A percentile compares a stretch with the other conserved stretches of the same genome.
phyloP scores from a whole-genome alignment of 1,140 invertebrate species.

The Delia radicum region DNA sequence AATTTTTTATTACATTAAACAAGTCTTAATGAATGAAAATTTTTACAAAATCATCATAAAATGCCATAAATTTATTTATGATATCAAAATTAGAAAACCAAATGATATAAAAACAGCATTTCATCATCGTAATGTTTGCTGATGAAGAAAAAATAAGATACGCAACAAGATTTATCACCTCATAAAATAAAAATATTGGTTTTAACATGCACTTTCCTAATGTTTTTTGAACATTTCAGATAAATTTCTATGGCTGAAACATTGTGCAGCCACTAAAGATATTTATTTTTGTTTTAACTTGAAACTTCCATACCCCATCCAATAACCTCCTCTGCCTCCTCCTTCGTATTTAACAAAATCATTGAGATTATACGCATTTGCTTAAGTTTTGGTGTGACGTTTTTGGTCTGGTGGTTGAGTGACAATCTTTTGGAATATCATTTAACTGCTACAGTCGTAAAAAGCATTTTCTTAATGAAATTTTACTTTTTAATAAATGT shows the following conservation, averaged over 20 bases:
- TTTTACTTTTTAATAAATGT: constrained; percentile 2
- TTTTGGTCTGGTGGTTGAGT: background rate
- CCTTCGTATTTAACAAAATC: too few species aligned
- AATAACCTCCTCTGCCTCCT: too few species aligned
- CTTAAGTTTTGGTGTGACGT: too few species aligned
- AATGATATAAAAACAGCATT: background rate
- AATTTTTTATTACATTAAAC: too few species aligned
- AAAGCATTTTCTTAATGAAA: background rate
- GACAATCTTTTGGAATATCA: background rate
- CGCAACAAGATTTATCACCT: background rate
- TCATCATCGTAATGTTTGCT: background rate
- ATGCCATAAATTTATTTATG: background rate
- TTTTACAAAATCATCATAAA: background rate
- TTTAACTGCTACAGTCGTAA: background rate
- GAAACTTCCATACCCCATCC: too few species aligned
- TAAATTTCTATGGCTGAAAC: background rate
- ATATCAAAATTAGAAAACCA: background rate
- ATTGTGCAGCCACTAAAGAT: background rate
- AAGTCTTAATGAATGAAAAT: too few species aligned
- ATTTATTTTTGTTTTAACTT: too few species aligned
- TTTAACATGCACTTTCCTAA: background rate
- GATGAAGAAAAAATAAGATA: background rate
- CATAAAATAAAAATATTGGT: background rate
- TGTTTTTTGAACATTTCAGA: too few species aligned
- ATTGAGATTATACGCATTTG: too few species aligned